Evolutionary conservation across 2,113 vertebrate species (phyloP).

Genomic region (Lophotis ruficrista): DNA sequence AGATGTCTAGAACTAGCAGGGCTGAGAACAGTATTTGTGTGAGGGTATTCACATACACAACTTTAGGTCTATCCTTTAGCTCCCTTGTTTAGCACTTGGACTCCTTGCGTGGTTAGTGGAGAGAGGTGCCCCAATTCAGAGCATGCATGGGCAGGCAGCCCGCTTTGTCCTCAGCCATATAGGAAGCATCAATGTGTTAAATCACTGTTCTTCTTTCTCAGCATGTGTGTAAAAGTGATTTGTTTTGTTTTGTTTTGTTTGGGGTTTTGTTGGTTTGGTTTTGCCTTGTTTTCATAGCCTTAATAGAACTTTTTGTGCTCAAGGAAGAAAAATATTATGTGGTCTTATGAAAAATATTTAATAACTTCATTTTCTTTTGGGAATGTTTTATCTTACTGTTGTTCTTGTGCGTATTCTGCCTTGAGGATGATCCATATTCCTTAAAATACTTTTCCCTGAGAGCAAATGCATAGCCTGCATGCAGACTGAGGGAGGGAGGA

Average conservation of each 20-base stretch:
- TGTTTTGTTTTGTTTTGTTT: neutral
- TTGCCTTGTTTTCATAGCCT: neutral
- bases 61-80: neutral
- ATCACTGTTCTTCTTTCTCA: neutral
- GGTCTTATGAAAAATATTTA: neutral
- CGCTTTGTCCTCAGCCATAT: neutral
- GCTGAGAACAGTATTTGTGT: neutral
- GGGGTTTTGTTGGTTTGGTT: neutral
- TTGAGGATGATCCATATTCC: neutral
- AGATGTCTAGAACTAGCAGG: neutral
- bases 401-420: neutral
- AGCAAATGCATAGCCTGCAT: neutral
- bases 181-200: neutral
- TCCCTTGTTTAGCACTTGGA: fast-evolving
- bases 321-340: neutral
- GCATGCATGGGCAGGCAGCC: neutral
- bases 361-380: neutral
- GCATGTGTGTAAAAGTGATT: neutral
- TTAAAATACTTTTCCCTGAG: neutral
- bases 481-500: neutral
- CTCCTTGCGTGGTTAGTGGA: neutral
- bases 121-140: neutral
- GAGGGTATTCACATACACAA: neutral
- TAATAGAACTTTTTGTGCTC: neutral
- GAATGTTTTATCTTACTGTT: neutral